phyloP scores from a whole-genome alignment of 2,113 vertebrate genomes.

The Neoarius graeffei region DNA sequence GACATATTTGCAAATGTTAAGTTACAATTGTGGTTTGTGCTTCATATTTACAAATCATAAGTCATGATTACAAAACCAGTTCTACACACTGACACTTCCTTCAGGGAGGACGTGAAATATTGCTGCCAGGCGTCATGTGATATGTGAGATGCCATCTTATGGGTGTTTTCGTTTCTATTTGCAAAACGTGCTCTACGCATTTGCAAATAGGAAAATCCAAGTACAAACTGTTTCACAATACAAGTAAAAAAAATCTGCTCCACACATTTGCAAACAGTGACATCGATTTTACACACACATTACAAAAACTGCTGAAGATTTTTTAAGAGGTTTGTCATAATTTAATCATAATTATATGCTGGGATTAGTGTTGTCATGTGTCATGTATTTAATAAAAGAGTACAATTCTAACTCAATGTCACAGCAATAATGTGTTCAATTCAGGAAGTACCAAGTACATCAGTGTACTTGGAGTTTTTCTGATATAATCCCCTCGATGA shows the following conservation, averaged over 20 bases:
- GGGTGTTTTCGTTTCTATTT: constrained; percentile 27
- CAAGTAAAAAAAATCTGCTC: constrained; percentile 11
- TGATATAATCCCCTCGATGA: neutral
- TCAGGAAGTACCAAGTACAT: neutral
- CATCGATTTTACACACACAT: neutral
- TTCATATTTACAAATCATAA: neutral
- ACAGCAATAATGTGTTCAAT: neutral
- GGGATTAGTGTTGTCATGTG: neutral
- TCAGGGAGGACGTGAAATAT: neutral
- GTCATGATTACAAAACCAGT: neutral
- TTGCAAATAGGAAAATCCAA: constrained; percentile 26
- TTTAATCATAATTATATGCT: neutral
- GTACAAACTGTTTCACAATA: constrained; percentile 16
- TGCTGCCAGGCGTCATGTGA: neutral
- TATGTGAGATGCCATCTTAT: constrained; percentile 1
- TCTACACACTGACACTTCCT: neutral
- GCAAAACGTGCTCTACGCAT: constrained; percentile 21
- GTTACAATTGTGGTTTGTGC: neutral
- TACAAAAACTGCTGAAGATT: neutral
- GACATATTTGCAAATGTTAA: neutral
- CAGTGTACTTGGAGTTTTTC: neutral
- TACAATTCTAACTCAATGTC: neutral
- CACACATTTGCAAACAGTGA: constrained; percentile 12
- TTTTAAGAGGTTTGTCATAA: neutral
- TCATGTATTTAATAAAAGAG: neutral